phyloP scores from a whole-genome alignment of 2,113 vertebrate genomes.

The Mungos mungo region DNA sequence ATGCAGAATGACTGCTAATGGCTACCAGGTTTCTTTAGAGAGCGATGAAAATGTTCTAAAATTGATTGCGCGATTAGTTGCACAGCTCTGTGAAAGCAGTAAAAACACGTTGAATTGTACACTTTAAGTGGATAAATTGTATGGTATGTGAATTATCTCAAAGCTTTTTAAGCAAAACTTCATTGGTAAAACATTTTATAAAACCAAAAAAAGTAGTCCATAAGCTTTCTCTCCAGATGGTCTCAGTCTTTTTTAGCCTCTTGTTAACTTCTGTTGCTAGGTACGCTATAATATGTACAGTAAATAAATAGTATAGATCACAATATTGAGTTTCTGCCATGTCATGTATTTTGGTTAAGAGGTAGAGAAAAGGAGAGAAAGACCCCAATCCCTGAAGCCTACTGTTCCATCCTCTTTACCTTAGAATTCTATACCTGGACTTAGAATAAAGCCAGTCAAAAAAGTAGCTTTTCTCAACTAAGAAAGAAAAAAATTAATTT shows the following conservation, averaged over 20 bases:
- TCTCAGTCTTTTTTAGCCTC: background rate
- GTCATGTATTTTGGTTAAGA: background rate
- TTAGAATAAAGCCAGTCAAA: background rate
- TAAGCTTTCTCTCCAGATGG: background rate
- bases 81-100: background rate
- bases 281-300: background rate
- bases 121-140: background rate
- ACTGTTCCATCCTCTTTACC: background rate
- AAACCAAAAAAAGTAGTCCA: background rate
- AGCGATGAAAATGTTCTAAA: background rate
- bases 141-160: background rate
- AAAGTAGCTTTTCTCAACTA: constrained; percentile 18
- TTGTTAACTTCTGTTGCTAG: background rate
- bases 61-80: background rate
- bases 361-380: background rate
- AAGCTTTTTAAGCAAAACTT: constrained; percentile 31
- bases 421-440: background rate
- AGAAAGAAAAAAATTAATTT: background rate
- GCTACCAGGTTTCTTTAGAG: background rate
- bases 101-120: background rate
- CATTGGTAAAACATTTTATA: background rate
- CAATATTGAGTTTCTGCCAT: background rate
- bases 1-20: background rate
- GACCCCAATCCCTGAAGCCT: background rate
- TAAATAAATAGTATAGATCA: background rate